Conservation (phyloP, 2,888 invertebrate species). For the Anodontia alba region DNA sequence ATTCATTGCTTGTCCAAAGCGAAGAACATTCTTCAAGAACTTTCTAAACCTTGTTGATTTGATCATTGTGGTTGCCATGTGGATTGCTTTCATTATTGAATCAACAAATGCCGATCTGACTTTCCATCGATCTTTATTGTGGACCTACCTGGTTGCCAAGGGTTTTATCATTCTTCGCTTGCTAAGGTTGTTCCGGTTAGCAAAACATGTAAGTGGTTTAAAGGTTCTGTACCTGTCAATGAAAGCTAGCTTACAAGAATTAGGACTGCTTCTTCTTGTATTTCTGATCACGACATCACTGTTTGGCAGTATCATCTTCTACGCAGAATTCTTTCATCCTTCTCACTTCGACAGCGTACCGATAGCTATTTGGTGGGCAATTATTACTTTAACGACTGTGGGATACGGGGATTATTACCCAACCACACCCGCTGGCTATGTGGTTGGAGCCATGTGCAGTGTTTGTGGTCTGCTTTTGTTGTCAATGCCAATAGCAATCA, state of each 20-base stretch:
- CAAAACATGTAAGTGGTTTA: slow-evolving; percentile 62
- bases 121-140: slow-evolving; percentile 22
- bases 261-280: slow-evolving; percentile 74
- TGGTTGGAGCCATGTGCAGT: slow-evolving; percentile 68
- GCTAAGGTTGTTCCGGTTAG: slow-evolving; percentile 56
- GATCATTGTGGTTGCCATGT: slow-evolving; percentile 54
- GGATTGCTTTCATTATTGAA: slow-evolving; percentile 35
- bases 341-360: slow-evolving; percentile 69
- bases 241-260: slow-evolving; percentile 73
- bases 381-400: slow-evolving; percentile 80
- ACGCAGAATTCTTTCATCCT: slow-evolving; percentile 66
- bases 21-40: slow-evolving; percentile 59
- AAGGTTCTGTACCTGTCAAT: slow-evolving; percentile 75
- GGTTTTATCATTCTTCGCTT: slow-evolving; percentile 49
- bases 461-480: slow-evolving; percentile 71
- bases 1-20: slow-evolving; percentile 65
- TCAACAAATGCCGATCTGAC: not conserved
- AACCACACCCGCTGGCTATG: slow-evolving; percentile 58
- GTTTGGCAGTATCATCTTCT: slow-evolving; percentile 78
- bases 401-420: slow-evolving; percentile 78
- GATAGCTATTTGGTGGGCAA: slow-evolving; percentile 77
- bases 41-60: slow-evolving; percentile 61
- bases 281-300: slow-evolving; percentile 74
- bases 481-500: slow-evolving; percentile 75
- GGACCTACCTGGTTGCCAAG: slow-evolving; percentile 42